phyloP scores from a whole-genome alignment of 2,888 invertebrate genomes.

The Chymomyza procnemis region DNA sequence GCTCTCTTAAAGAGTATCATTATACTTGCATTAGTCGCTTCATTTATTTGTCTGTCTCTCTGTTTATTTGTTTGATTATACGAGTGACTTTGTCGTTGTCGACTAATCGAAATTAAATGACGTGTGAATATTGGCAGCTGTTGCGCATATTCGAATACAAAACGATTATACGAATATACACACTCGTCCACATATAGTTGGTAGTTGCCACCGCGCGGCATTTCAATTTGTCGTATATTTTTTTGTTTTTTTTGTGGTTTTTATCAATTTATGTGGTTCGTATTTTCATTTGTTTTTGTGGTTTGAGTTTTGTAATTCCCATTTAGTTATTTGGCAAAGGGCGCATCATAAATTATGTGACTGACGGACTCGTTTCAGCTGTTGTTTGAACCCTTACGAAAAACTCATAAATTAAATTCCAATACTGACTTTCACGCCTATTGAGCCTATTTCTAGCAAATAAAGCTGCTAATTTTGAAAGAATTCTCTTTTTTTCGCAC shows the following conservation, averaged over 20 bases:
- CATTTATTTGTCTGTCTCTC: conserved; percentile 26
- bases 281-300: conserved; percentile 43
- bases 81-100: conserved; percentile 24
- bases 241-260: conserved; percentile 38
- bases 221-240: conserved; percentile 25
- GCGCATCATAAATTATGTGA: conserved; percentile 60
- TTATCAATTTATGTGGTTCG: conserved; percentile 52
- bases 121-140: conserved; percentile 77
- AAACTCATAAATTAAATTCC: conserved; percentile 42
- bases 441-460: conserved; percentile 18
- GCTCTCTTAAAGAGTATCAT: neutral
- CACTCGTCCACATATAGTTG: conserved; percentile 6
- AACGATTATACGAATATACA: neutral
- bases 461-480: neutral
- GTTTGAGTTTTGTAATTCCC: neutral
- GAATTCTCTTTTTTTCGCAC: neutral
- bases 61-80: conserved; percentile 20
- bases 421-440: conserved; percentile 26
- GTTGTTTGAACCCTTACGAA: neutral
- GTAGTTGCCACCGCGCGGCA: conserved; percentile 7
- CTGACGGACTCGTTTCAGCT: neutral
- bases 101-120: conserved; percentile 79
- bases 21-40: conserved; percentile 34
- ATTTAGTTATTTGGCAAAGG: conserved; percentile 32
- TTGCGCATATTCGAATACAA: conserved; percentile 15